phyloP scores from a whole-genome alignment of 2,113 vertebrate genomes.

The Gobiocypris rarus region DNA sequence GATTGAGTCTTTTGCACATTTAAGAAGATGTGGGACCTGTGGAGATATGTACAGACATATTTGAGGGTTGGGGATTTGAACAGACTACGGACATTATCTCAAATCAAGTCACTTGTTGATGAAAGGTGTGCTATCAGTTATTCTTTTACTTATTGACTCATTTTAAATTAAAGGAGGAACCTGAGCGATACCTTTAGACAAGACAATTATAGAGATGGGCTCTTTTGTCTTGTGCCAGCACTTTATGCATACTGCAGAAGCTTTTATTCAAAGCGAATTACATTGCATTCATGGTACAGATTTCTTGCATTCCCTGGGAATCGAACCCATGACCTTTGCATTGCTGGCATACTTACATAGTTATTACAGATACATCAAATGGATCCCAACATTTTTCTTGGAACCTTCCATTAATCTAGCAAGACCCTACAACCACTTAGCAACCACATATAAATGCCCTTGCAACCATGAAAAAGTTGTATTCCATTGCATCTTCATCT shows the following conservation, averaged over 20 bases:
- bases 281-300: neutral
- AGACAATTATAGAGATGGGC: neutral
- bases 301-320: neutral
- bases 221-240: neutral
- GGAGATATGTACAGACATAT: neutral
- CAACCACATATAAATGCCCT: too few relatives aligned
- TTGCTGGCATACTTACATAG: neutral
- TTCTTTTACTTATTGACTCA: neutral
- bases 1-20: slow-evolving; percentile 1
- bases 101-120: neutral
- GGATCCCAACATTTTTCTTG: neutral
- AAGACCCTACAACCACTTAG: neutral
- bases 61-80: neutral
- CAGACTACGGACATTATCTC: neutral
- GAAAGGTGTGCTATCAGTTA: neutral
- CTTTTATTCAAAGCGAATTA: neutral
- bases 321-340: neutral
- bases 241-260: neutral
- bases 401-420: neutral
- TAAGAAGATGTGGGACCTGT: neutral
- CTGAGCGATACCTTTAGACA: neutral
- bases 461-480: too few relatives aligned
- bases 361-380: neutral
- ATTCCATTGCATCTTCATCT: too few relatives aligned
- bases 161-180: neutral